Evolutionary conservation across 2,113 vertebrate genomes (phyloP), one percentile per base, ranked within the genome.

Genomic region (Abramis brama): DNA sequence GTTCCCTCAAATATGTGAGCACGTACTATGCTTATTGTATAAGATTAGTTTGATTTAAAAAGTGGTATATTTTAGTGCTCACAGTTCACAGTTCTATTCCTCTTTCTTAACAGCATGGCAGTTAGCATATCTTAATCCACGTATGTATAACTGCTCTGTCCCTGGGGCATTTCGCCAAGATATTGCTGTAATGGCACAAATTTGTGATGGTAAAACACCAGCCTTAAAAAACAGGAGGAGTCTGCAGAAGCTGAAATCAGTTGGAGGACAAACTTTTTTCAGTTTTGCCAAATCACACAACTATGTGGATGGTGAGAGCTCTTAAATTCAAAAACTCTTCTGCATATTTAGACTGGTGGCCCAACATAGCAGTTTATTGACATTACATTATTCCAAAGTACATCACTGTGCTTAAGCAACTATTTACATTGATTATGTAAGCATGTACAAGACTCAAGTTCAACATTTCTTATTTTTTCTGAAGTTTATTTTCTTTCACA

Each of bases 111-210:
- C 89, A 98, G 97, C 94, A 36, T 92, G 93, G 81, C 97, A 99
- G 90, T 89, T 99, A 91, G 88, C 91, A 57, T 95, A 93, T 89
- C 91, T 94, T 84, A 95, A 96, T 88, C 97, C 98, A 79, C 95
- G 94, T 36, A 74, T 97, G 87, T 98, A 97, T 81, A 97, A 96
- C 90, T 98, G 96, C 87, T 97, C 95, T 17, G 92, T 98, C 23
- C 96, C 97, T 1, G 57, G 78, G 23, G 60, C 74, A 0, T 98
- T 97, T 90, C 87, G 82, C 30, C 85, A 68, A 30, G 92, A 96
- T 33, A 92, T 99, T 60, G 33, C 93, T 36, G 92, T 91, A 83
- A 87, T 99, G 88, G 90, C 92, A 68, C 91, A 93, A 85, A 92
- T 98, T 50, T 98, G 97, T 59, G 45, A 89, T 0, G 91, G 91